A percentile compares a stretch with the other conserved stretches of the same genome.
Conservation (phyloP, 2,113 vertebrate species). For the Hemiprocne comata region DNA sequence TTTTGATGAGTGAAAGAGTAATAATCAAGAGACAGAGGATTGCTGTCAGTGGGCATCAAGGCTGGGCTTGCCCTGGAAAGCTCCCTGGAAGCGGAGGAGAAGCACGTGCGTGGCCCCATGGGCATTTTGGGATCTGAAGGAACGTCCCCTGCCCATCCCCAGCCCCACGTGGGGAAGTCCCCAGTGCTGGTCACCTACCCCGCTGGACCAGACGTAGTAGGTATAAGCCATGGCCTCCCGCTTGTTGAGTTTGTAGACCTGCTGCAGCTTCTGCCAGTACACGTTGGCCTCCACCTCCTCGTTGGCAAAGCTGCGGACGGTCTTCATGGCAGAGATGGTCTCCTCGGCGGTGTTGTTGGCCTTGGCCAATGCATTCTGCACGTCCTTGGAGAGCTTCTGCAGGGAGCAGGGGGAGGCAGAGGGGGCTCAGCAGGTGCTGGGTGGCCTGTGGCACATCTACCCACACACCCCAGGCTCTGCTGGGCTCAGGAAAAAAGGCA, state of each 20-base stretch:
- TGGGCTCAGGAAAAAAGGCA: neutral
- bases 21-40: neutral
- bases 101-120: accelerated
- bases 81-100: neutral
- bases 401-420: neutral
- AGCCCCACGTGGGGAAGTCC: accelerated
- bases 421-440: neutral
- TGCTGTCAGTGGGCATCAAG: neutral
- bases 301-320: constrained; percentile 92
- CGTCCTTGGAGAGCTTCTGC: constrained; percentile 90
- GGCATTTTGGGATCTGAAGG: neutral
- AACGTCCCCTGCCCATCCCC: neutral
- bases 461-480: accelerated
- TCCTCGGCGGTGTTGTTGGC: constrained; percentile 94
- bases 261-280: constrained; percentile 83
- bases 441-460: neutral
- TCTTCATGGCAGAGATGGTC: constrained; percentile 93
- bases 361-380: constrained; percentile 89
- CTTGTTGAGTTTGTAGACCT: constrained; percentile 89
- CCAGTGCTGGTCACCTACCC: constrained; percentile 73
- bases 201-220: constrained; percentile 91
- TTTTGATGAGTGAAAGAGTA: neutral
- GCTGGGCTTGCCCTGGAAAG: neutral
- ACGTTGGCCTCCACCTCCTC: constrained; percentile 84
- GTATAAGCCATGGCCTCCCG: constrained; percentile 90